Base-by-base conservation (phyloP, 2,888 invertebrate species). In the Gisinianus flammeolus region DNA sequence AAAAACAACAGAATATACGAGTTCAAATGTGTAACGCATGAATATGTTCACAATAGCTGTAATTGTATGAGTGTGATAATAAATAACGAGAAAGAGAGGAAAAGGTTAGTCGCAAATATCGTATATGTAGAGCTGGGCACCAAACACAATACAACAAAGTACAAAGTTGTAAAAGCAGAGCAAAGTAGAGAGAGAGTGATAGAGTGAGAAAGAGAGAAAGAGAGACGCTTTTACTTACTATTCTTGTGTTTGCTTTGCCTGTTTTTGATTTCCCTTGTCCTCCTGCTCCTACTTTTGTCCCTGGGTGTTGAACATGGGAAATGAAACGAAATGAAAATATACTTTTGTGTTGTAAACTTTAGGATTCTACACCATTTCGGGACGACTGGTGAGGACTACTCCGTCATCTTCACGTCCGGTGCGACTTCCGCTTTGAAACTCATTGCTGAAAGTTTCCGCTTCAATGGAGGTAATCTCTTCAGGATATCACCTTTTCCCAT, bases 401-500 rank as follows among this genome's bases (percentile, higher is more conserved):
- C 91, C 79, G 91, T 98, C 0, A 91, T 98, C 82, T 98, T 98
- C 86, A 98, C 97, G n/a, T 92, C 94, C 0, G 96, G 97, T 56
- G 92, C 97, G n/a, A 97, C 98, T 28, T 92, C 91, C 26, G 91
- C 95, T 0, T 87, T 98, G 74, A 96, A 95, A 89, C 86, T 93
- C 68, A 89, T 97, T 0, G 93, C 92, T 0, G 96, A 98, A 78
- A 76, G 80, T 77, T 85, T 85, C 76, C 68, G 78, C 78, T 85
- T 83, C 79, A 82, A 84, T 79, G 81, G 79, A 78, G 84, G 83
- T 83, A 58, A 24, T 62, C 62, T 62, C 3, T 76, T n/a, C n/a
- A 80, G 78, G 78, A 80, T 80, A 78, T 78, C 80, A 78, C 80
- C 76, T 80, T 80, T 70, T 71, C 79, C 52, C 77, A 77, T 70